Evolutionary conservation across 2,888 invertebrate species (phyloP).

Genomic region (Mycogona germanica): DNA sequence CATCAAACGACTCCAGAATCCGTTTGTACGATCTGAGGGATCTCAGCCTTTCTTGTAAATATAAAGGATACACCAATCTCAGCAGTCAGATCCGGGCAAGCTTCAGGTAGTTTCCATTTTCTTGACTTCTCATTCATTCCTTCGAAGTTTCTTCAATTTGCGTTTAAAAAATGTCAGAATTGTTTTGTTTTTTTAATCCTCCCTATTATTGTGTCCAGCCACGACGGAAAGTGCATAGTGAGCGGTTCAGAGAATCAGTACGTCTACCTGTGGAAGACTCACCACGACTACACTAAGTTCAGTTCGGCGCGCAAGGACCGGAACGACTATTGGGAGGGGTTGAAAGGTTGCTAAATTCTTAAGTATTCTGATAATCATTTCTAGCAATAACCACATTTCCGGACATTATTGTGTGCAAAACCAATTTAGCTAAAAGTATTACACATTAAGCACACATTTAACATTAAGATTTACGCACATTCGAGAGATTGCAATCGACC

Average conservation of each 20-base stretch:
- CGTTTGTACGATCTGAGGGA: slow-evolving; percentile 91
- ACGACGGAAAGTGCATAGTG: slow-evolving; percentile 93
- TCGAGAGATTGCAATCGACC: too few species aligned
- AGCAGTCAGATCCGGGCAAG: slow-evolving; percentile 96
- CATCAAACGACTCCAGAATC: slow-evolving; percentile 95
- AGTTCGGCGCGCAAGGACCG: slow-evolving; percentile 82
- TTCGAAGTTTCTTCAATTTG: not conserved
- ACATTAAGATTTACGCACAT: too few species aligned
- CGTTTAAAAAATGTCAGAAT: not conserved
- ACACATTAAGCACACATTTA: too few species aligned
- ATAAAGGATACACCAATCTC: slow-evolving; percentile 83
- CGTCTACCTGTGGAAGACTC: slow-evolving; percentile 96
- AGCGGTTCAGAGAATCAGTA: slow-evolving; percentile 97
- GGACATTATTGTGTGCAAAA: too few species aligned
- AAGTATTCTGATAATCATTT: too few species aligned
- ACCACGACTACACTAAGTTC: slow-evolving; percentile 90
- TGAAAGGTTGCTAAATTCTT: too few species aligned
- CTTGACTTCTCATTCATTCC: not conserved
- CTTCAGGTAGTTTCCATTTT: slow-evolving; percentile 44
- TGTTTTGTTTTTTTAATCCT: too few species aligned
- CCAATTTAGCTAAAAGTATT: too few species aligned
- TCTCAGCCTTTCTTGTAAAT: slow-evolving; percentile 87
- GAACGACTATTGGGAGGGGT: slow-evolving; percentile 96
- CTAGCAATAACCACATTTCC: too few species aligned
- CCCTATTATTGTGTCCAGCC: too few species aligned